Conservation (phyloP, 2,888 invertebrate species). For the Luperina nickerlii region DNA sequence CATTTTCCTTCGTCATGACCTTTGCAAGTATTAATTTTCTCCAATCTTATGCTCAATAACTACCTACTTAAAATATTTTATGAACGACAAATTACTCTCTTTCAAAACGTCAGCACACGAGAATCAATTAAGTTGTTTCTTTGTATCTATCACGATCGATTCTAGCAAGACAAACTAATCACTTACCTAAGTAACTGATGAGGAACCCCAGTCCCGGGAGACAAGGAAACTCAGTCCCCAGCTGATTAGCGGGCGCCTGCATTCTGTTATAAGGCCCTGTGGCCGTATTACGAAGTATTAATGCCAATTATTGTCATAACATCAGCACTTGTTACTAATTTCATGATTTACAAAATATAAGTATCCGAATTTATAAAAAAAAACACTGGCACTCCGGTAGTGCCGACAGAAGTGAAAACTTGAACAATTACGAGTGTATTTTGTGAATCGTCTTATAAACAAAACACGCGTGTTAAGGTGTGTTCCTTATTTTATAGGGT, state of each 20-base stretch:
- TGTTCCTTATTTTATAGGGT: too few species aligned
- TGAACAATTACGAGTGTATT: too few species aligned
- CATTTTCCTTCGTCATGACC: not conserved
- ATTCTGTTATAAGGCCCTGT: not conserved
- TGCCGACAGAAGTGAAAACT: too few species aligned
- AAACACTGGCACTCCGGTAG: too few species aligned
- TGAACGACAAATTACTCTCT: too few species aligned
- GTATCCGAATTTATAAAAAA: slow-evolving; percentile 5
- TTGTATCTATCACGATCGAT: slow-evolving; percentile 4
- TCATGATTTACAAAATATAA: not conserved
- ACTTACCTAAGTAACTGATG: slow-evolving; percentile 10
- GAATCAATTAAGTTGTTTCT: not conserved
- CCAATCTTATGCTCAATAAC: not conserved
- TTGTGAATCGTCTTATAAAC: too few species aligned
- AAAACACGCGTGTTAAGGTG: too few species aligned
- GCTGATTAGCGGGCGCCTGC: not conserved
- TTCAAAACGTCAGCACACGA: not conserved
- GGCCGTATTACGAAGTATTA: not conserved
- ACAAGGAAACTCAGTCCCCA: not conserved
- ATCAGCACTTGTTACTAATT: not conserved
- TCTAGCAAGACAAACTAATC: not conserved
- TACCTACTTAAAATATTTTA: too few species aligned
- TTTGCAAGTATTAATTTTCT: not conserved
- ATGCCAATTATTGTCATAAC: not conserved
- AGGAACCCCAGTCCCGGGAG: slow-evolving; percentile 11